Evolutionary conservation across 2,797 vertebrate species (phyloP), one percentile per base, ranked within the genome.

Genomic region (Alouatta caraya): DNA sequence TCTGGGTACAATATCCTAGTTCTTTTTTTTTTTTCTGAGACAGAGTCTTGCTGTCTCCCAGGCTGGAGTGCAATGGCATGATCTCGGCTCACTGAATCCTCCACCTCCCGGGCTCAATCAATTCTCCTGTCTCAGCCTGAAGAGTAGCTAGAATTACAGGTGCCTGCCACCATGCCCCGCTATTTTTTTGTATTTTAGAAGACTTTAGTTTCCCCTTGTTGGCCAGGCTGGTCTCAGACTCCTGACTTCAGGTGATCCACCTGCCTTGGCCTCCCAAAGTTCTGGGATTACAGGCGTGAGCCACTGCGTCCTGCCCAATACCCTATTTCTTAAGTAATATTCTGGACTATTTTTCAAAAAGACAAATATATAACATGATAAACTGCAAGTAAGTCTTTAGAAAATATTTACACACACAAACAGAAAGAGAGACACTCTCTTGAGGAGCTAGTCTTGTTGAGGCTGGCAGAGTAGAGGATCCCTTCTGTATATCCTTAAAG

Each of bases 341-440:
- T 76, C 21, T 81, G 90, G 22, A 48, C 64, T 90, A 1, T 28
- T 73, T 92, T 90, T 22, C 33, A 73, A 83, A 73, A 90, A 90
- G 46, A 92, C 37, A 79, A 50, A 72, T 33, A 72, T 57, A 17
- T 78, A 59, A 46, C 14, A 46, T 46, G 33, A 84, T 78, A 75
- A 94, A 87, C 8, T 72, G 7, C 28, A 81, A 57, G 81, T 5
- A 59, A 19, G 24, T 72, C 15, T 95, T 73, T 30, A 76, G 89
- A 91, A 37, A 44, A 11, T 37, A 75, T 46, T 55, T 92, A 87
- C 5, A 88, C 22, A 81, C 8, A 42, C 24, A 37, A 78, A 83
- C 67, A 37, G 9, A 67, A 46, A 13, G 26, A 81, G 2, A 93
- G 21, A 85, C 0, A 72, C 4, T 8, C 11, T 70, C 52, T 81